phyloP scores from a whole-genome alignment of 2,113 vertebrate species.

The Pholis gunnellus region DNA sequence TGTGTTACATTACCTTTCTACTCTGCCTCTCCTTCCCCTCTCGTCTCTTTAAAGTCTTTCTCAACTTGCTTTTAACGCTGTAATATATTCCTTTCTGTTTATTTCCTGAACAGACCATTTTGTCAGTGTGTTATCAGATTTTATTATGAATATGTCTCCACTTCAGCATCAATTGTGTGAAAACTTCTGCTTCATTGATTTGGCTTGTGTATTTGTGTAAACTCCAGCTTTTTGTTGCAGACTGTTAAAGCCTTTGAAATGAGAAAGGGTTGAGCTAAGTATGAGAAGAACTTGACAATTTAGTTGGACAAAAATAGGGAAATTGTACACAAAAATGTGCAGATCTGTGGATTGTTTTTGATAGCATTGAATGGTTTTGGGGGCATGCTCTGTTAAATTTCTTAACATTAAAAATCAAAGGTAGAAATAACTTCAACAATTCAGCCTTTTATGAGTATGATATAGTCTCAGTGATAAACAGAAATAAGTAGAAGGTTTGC shows the following conservation, averaged over 20 bases:
- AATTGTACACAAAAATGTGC: not conserved
- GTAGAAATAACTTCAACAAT: not conserved
- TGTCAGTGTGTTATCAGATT: not conserved
- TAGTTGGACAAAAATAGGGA: not conserved
- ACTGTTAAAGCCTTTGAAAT: not conserved
- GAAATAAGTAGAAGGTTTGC: not conserved
- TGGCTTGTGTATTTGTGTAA: not conserved
- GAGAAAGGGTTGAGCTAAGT: not conserved
- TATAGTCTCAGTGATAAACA: not conserved
- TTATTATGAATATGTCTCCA: not conserved
- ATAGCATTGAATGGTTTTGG: not conserved
- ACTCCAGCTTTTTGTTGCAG: not conserved
- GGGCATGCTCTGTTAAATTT: not conserved
- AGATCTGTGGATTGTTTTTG: not conserved
- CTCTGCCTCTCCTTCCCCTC: not conserved
- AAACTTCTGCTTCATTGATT: not conserved
- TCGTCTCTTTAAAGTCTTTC: not conserved
- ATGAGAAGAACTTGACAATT: not conserved
- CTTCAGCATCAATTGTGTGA: not conserved
- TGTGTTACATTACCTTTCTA: conserved; percentile 34
- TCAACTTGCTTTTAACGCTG: not conserved
- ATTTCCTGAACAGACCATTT: not conserved
- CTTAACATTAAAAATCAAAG: not conserved
- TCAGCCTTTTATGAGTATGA: not conserved
- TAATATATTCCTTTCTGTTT: not conserved